These are phyloP conservation scores for Bergia puertoricense DNA, from an alignment of 92 coral and sea anemone species.

Conservation along the genomic window DNA sequence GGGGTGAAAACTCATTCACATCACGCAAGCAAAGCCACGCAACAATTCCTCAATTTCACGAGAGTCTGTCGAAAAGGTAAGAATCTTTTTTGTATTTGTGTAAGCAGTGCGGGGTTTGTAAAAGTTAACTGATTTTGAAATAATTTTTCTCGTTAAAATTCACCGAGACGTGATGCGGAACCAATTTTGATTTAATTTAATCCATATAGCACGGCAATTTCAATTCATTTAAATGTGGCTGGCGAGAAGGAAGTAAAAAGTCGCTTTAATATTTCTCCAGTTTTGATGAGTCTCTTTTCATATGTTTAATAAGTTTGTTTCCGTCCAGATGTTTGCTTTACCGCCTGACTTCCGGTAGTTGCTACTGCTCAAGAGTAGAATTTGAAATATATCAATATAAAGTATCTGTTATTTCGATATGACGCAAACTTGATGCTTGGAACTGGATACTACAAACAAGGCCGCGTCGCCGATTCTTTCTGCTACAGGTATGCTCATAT, in stretches of 20 bases:
- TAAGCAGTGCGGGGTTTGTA: neutral
- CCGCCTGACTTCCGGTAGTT: too few relatives aligned
- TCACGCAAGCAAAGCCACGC: slow-evolving; percentile 42
- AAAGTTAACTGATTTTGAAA: neutral
- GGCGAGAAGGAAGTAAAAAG: neutral
- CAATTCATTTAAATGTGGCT: neutral
- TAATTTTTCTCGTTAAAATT: neutral
- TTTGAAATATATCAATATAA: too few relatives aligned
- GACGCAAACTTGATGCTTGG: too few relatives aligned
- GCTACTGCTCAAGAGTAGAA: too few relatives aligned
- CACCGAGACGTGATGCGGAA: neutral
- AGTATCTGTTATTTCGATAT: too few relatives aligned
- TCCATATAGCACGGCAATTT: neutral
- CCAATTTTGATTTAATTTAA: neutral
- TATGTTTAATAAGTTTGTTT: too few relatives aligned
- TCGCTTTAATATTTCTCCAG: too few relatives aligned
- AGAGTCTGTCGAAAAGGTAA: neutral
- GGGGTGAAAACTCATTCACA: slow-evolving; percentile 16
- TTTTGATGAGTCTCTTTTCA: too few relatives aligned
- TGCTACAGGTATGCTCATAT: too few relatives aligned
- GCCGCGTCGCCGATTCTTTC: too few relatives aligned
- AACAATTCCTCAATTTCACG: slow-evolving; percentile 5
- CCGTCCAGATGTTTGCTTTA: too few relatives aligned
- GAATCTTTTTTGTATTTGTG: neutral
- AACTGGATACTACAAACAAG: too few relatives aligned